These are phyloP conservation scores for Drosophila fulvimacula DNA, from an alignment of 2,888 invertebrate genomes.

Conservation along the genomic window DNA sequence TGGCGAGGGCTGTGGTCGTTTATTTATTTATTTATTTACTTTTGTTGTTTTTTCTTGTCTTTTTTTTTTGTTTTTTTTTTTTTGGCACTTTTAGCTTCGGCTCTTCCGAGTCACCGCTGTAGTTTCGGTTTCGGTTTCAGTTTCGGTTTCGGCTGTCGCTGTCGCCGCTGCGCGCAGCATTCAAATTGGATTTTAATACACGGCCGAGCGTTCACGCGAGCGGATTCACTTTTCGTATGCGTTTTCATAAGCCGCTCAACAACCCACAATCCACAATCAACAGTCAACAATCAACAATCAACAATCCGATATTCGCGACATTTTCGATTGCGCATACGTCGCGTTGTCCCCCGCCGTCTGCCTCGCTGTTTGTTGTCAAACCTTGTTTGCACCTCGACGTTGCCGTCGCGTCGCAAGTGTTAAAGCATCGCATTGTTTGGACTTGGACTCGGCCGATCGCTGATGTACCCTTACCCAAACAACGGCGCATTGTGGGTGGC, in stretches of 20 bases:
- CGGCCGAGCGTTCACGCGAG: conserved; percentile 75
- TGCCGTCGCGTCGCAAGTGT: conserved; percentile 24
- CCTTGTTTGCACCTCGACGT: conserved; percentile 32
- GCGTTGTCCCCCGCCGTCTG: conserved; percentile 14
- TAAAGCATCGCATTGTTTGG: conserved; percentile 22
- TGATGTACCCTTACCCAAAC: conserved; percentile 45
- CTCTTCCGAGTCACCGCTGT: conserved; percentile 62
- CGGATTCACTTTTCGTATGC: conserved; percentile 53
- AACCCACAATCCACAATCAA: conserved; percentile 6
- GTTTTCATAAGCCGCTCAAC: conserved; percentile 33
- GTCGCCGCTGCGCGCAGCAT: conserved; percentile 53
- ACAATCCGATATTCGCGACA: conserved; percentile 19
- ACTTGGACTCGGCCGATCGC: conserved; percentile 24
- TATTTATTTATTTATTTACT: conserved; percentile 36
- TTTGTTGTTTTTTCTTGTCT: conserved; percentile 10
- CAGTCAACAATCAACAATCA: conserved; percentile 4
- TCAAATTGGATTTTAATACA: conserved; percentile 71
- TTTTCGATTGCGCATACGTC: conserved; percentile 63
- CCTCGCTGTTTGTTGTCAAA: conserved; percentile 16
- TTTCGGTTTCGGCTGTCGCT: conserved; percentile 20
- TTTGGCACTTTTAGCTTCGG: conserved; percentile 68
- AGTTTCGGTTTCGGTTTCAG: conserved; percentile 26
- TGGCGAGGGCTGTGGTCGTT: conserved; percentile 32
- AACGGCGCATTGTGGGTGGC: conserved; percentile 51
- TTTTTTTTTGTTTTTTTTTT: conserved; percentile 15